Conservation (phyloP, 2,113 vertebrate species). For the Catharus minimus region DNA sequence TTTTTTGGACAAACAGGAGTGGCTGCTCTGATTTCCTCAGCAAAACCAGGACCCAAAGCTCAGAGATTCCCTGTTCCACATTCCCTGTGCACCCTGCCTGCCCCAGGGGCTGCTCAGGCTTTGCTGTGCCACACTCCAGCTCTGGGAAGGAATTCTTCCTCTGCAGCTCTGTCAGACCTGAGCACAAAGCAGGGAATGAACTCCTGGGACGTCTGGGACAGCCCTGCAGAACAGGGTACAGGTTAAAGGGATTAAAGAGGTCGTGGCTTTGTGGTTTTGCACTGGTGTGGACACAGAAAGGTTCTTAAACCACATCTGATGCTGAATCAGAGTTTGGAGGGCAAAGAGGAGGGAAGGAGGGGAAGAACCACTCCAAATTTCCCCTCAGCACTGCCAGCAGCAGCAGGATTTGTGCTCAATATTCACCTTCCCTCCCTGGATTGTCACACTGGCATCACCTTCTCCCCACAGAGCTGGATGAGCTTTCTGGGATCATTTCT, state of each 20-base stretch:
- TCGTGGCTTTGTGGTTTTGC: background rate
- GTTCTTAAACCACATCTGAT: background rate
- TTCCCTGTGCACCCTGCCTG: background rate
- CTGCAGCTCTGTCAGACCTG: background rate
- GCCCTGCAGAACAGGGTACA: background rate
- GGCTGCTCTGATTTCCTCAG: background rate
- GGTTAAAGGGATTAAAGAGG: background rate
- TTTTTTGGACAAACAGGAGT: rapidly evolving
- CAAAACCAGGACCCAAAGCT: background rate
- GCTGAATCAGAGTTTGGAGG: background rate
- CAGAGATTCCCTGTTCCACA: rapidly evolving
- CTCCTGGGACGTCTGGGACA: background rate
- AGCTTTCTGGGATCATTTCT: background rate
- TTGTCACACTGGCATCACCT: background rate
- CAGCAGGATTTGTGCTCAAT: background rate
- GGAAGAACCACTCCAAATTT: background rate
- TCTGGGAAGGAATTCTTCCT: background rate
- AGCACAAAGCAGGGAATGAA: too few species aligned
- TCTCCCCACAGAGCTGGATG: background rate
- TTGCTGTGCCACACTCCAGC: background rate
- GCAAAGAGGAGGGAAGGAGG: background rate
- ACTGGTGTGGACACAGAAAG: background rate
- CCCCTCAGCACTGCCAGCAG: too few species aligned
- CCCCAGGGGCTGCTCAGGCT: background rate
- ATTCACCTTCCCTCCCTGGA: background rate